Percentiles rank a stretch among this genome's conserved stretches.
Evolutionary conservation across 2,797 vertebrate species (phyloP).

Genomic region (Hippocampus kuda): DNA sequence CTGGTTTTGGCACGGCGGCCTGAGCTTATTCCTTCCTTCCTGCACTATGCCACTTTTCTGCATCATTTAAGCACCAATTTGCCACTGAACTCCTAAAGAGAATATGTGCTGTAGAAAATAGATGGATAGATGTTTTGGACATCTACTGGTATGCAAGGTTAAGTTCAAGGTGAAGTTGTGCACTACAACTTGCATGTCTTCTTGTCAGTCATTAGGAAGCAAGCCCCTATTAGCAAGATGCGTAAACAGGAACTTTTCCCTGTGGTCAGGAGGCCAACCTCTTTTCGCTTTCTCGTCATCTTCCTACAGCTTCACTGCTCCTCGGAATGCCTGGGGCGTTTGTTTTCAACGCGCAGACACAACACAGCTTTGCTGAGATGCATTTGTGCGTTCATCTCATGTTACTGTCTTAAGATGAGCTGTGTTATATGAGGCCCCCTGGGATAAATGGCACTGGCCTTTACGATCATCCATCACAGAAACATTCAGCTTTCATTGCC

Average conservation of each 20-base stretch:
- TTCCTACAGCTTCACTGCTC: not conserved
- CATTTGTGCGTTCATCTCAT: not conserved
- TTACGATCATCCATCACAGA: not conserved
- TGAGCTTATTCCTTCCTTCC: no score
- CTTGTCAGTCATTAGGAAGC: not conserved
- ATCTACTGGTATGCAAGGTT: not conserved
- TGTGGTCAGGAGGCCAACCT: not conserved
- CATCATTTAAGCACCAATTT: no score
- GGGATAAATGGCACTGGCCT: not conserved
- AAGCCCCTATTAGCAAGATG: not conserved
- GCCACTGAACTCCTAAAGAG: no score
- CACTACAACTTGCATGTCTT: not conserved
- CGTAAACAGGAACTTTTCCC: not conserved
- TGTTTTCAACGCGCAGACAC: not conserved
- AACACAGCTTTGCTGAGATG: not conserved
- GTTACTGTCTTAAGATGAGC: not conserved
- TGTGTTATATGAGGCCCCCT: not conserved
- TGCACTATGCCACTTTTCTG: no score
- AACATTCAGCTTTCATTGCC: not conserved
- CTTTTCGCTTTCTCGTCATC: not conserved
- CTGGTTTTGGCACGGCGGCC: no score
- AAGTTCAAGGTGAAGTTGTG: not conserved
- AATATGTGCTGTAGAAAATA: not conserved
- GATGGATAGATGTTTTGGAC: not conserved
- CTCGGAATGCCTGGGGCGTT: not conserved